Percentiles rank a stretch among this genome's conserved stretches.
These are phyloP conservation scores for Apogon talboti DNA, from an alignment of 2,797 vertebrate genomes.

Conservation along the genomic window DNA sequence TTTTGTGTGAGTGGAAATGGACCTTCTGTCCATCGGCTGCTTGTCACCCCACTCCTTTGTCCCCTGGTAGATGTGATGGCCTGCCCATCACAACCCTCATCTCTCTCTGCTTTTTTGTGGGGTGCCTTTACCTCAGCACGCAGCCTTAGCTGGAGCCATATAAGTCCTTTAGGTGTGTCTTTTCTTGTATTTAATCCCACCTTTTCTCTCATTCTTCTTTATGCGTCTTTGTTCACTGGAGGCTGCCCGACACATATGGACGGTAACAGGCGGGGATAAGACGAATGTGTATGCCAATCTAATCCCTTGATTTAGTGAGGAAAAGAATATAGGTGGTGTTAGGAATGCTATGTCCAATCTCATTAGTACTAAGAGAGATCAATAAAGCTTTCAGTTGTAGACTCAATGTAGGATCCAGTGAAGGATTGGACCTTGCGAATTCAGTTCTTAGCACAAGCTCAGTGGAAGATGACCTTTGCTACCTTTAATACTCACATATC, in stretches of 20 bases:
- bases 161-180: slow-evolving; percentile 55
- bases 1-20: slow-evolving; percentile 83
- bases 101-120: slow-evolving; percentile 68
- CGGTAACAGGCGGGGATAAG: slow-evolving; percentile 55
- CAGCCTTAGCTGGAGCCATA: slow-evolving; percentile 54
- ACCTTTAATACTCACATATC: slow-evolving; percentile 43
- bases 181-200: slow-evolving; percentile 51
- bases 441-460: slow-evolving; percentile 29
- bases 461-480: slow-evolving; percentile 49
- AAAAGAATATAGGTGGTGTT: slow-evolving; percentile 55
- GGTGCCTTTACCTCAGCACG: slow-evolving; percentile 22
- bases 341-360: slow-evolving; percentile 67
- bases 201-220: slow-evolving; percentile 53
- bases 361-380: slow-evolving; percentile 68
- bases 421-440: slow-evolving; percentile 39
- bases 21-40: slow-evolving; percentile 75
- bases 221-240: slow-evolving; percentile 54
- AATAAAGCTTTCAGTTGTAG: slow-evolving; percentile 68
- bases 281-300: slow-evolving; percentile 68
- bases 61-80: slow-evolving; percentile 64
- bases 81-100: slow-evolving; percentile 82
- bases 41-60: slow-evolving; percentile 76
- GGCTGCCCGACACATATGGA: slow-evolving; percentile 42
- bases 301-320: slow-evolving; percentile 73
- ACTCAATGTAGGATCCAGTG: slow-evolving; percentile 49